Conservation (phyloP, 2,113 vertebrate genomes). For the Arothron firmamentum region DNA sequence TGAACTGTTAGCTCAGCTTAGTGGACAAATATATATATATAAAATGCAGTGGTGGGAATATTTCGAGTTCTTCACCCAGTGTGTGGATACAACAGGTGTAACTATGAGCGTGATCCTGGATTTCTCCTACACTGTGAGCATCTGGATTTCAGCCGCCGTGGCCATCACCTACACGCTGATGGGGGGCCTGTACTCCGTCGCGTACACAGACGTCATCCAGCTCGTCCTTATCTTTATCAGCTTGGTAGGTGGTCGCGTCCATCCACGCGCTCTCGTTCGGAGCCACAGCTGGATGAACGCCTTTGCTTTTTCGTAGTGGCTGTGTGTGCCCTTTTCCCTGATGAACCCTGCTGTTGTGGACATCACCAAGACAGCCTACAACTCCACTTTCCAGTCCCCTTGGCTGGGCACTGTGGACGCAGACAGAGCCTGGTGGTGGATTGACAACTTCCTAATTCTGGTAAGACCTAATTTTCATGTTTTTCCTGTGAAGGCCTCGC, state of each 20-base stretch:
- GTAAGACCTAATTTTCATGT: constrained; percentile 24
- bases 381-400: constrained; percentile 50
- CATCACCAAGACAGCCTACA: constrained; percentile 58
- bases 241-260: constrained; percentile 49
- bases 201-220: constrained; percentile 68
- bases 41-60: not conserved
- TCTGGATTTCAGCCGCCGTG: constrained; percentile 68
- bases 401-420: constrained; percentile 58
- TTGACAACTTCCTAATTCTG: constrained; percentile 65
- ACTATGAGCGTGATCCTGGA: constrained; percentile 71
- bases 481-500: not conserved
- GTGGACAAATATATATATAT: not conserved
- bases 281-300: not conserved
- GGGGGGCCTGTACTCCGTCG: constrained; percentile 72
- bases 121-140: constrained; percentile 58
- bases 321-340: constrained; percentile 64
- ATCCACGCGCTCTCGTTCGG: not conserved
- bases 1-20: too few relatives aligned
- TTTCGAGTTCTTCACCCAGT: not conserved
- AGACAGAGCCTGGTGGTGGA: constrained; percentile 55
- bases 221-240: constrained; percentile 68
- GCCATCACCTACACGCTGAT: constrained; percentile 70
- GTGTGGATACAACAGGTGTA: constrained; percentile 42
- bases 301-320: constrained; percentile 37
- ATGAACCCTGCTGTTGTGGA: constrained; percentile 45